Evolutionary conservation across 2,888 invertebrate genomes (phyloP).

Genomic region (Noctua comes): DNA sequence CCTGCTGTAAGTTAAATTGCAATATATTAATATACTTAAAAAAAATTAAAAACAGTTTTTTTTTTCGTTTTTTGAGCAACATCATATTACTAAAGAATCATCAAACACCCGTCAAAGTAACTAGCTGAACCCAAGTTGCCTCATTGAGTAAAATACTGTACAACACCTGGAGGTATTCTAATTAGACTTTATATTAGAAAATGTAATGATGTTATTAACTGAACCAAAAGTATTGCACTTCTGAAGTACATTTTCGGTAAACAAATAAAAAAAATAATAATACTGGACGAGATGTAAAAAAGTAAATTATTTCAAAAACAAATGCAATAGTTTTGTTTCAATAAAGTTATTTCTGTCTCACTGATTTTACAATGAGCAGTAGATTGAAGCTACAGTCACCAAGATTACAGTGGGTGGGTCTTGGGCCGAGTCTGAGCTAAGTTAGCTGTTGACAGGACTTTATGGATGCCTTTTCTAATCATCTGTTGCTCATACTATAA

Average conservation of each 20-base stretch:
- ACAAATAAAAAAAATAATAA: not conserved
- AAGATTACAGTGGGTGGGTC: constrained; percentile 84
- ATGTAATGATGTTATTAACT: constrained; percentile 60
- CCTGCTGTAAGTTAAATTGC: constrained; percentile 55
- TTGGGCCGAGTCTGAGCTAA: constrained; percentile 77
- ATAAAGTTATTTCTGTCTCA: constrained; percentile 75
- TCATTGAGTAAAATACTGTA: constrained; percentile 68
- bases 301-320: constrained; percentile 3
- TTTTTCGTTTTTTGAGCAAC: constrained; percentile 67
- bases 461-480: constrained; percentile 85
- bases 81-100: constrained; percentile 87
- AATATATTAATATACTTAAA: constrained; percentile 4
- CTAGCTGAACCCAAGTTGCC: constrained; percentile 81
- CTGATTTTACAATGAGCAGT: constrained; percentile 80
- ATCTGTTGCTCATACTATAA: constrained; percentile 72
- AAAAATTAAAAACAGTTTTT: not conserved
- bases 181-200: constrained; percentile 68
- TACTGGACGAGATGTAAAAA: not conserved
- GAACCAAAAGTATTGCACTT: constrained; percentile 73
- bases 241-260: not conserved
- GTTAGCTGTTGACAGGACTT: constrained; percentile 72
- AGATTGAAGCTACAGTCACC: constrained; percentile 77
- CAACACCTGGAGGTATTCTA: constrained; percentile 60
- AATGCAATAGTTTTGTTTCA: constrained; percentile 75
- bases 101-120: constrained; percentile 78